phyloP scores from a whole-genome alignment of 2,113 vertebrate genomes.

The Cyprinodon brontotheroides region DNA sequence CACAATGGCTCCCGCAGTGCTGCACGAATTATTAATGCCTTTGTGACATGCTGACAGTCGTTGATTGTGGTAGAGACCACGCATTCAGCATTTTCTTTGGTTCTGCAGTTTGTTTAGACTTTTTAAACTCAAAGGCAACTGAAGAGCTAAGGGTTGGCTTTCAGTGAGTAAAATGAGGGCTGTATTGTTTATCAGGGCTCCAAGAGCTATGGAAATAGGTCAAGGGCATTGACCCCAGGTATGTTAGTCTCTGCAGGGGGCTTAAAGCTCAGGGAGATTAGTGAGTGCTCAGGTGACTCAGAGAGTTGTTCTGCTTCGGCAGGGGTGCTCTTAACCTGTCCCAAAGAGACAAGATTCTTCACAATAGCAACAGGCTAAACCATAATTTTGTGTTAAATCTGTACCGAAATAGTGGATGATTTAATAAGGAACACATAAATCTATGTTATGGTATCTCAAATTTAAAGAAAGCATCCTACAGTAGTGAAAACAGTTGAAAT shows the following conservation, averaged over 20 bases:
- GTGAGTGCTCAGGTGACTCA: constrained; percentile 64
- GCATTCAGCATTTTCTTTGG: constrained; percentile 4
- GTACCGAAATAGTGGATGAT: background rate
- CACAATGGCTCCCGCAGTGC: constrained; percentile 63
- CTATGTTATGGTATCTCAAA: background rate
- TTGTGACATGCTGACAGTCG: constrained; percentile 50
- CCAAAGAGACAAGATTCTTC: constrained; percentile 30
- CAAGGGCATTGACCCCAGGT: constrained; percentile 62
- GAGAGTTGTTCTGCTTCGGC: constrained; percentile 56
- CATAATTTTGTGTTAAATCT: background rate
- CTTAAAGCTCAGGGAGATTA: constrained; percentile 53
- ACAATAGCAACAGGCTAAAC: constrained; percentile 24
- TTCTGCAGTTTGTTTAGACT: constrained; percentile 24
- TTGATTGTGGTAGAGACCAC: constrained; percentile 43
- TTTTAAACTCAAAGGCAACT: constrained; percentile 9
- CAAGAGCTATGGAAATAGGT: constrained; percentile 43
- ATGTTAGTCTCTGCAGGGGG: constrained; percentile 69
- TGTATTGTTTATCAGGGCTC: constrained; percentile 1
- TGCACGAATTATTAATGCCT: constrained; percentile 70
- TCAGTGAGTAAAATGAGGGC: constrained; percentile 28
- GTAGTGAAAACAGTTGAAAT: background rate
- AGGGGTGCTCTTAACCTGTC: constrained; percentile 33
- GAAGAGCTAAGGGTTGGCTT: background rate
- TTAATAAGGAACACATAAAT: background rate
- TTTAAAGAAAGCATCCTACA: background rate